Evolutionary conservation across 2,888 invertebrate genomes (phyloP), one percentile per base, ranked within the genome.

Genomic region (Auanema sp.): DNA sequence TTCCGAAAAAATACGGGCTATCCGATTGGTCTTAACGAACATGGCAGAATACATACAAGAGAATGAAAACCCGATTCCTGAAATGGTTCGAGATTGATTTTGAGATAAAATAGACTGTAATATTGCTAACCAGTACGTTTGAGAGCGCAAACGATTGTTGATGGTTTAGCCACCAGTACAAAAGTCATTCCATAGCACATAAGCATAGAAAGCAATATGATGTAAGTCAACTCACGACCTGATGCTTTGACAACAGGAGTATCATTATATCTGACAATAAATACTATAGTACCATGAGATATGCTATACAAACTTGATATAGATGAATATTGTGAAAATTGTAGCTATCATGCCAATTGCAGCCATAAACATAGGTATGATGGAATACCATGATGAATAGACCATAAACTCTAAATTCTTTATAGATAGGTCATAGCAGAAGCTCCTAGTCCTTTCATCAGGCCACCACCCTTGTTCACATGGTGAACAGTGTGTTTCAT

Each of bases 31-130:
- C 84, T 91, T 90, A 0, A 90, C 90, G 64, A 90, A 87, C 72
- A 91, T 88, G 10, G 90, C 90, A 64, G 90, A 88, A 83, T 91
- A 91, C 78, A 90, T 89, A 56, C 90, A 88, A 64, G 90, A 89
- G 61, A 91, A 86, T 23, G 90, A 90, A 2, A 90, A 87, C 0
- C 91, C 90, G 12, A 91, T 87, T 0, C 80, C 79, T 79, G 41
- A 62, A 62, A 47, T 21, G 47, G 8, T 47, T 10, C 43, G 43
- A 14, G 43, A 43, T 43, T 43, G 12, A 12, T 12, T 14, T 43
- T 43, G 43, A 43, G 14, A 55, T 10, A 14, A 57, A n/a, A 14
- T 24, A 6, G 53, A 18, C 4, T 8, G 60, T 25, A 42, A 40
- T 8, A 11, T 52, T 49, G 47, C 10, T 53, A n/a, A 69, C 90